Evolutionary conservation across 1,140 invertebrate species (phyloP), one percentile per base, ranked within the genome.

Genomic region (Drosophila busckii): DNA sequence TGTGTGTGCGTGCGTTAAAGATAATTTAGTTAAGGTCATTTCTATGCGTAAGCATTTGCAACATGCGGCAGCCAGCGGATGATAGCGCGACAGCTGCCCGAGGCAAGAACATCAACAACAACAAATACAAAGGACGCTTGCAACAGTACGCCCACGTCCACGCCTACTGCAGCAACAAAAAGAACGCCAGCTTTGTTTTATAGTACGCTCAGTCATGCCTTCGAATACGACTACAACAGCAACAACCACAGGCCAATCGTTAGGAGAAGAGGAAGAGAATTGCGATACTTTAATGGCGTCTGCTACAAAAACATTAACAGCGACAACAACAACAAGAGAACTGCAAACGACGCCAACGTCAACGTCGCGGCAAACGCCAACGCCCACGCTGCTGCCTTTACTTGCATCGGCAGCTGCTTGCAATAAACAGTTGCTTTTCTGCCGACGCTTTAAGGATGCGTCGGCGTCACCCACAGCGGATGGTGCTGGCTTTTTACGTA

Each of bases 401-500:
- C 44, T 76, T 49, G 70, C 65, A 4, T 70, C 70, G 10, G 75
- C 73, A 8, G 64, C 69, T 37, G 75, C 65, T n/a, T 82, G 69
- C 53, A 68, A 82, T 45, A 84, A 84, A 44, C 84, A 85, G 59
- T 58, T 86, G 37, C 53, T 85, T 20, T 68, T 86, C 41, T 85
- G 84, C 42, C 78, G 84, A 44, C 84, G 84, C 44, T 86, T 84
- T 34, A 85, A 86, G 78, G 78, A 86, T 12, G 58, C 64, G 2
- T 13, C 46, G 6, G 49, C 19, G 9, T n/a, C n/a, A n/a, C 20
- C 25, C 4, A 9, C 35, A 10, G 8, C 28, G 29, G 37, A 60
- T 15, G 48, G 48, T 22, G 41, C 48, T 16, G 68, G 68, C 31
- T 54, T 76, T 56, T 63, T 82, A 63, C 76, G 84, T 56, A 86